Evolutionary conservation across 2,888 invertebrate genomes (phyloP).

Genomic region (Andrena praecox): DNA sequence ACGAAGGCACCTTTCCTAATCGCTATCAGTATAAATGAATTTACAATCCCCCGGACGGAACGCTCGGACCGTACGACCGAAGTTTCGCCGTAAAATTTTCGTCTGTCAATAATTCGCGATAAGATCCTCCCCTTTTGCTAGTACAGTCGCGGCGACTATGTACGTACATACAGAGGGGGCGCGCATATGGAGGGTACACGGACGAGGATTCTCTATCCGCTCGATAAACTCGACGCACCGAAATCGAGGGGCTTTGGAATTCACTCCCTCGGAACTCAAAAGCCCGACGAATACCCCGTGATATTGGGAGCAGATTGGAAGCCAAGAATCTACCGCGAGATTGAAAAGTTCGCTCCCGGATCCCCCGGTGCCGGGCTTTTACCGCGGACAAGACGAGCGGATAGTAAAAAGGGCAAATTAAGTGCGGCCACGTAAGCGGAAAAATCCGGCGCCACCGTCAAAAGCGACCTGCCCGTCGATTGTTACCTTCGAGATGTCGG

Average conservation of each 20-base stretch:
- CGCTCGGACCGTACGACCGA: not conserved
- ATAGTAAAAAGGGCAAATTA: constrained; percentile 61
- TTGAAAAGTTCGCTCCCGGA: constrained; percentile 71
- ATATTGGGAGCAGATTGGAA: constrained; percentile 75
- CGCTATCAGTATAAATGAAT: constrained; percentile 33
- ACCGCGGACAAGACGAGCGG: constrained; percentile 54
- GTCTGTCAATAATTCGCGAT: constrained; percentile 35
- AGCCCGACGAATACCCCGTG: constrained; percentile 68
- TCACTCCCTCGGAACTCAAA: constrained; percentile 63
- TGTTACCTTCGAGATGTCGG: constrained; percentile 9
- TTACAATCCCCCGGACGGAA: constrained; percentile 11
- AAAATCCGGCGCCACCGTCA: constrained; percentile 32
- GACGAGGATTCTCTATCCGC: constrained; percentile 64
- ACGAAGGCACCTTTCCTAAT: not conserved
- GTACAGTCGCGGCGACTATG: not conserved
- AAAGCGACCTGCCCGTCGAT: constrained; percentile 5
- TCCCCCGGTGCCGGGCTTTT: constrained; percentile 42
- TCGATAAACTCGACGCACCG: constrained; percentile 72
- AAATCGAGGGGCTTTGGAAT: constrained; percentile 67
- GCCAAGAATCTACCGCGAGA: constrained; percentile 72
- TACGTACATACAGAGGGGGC: not conserved
- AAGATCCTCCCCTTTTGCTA: constrained; percentile 2
- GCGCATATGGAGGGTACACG: constrained; percentile 44
- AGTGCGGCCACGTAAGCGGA: constrained; percentile 54
- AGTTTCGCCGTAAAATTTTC: constrained; percentile 48